Conservation (phyloP, 1,140 invertebrate genomes). For the Calliphora vicina region DNA sequence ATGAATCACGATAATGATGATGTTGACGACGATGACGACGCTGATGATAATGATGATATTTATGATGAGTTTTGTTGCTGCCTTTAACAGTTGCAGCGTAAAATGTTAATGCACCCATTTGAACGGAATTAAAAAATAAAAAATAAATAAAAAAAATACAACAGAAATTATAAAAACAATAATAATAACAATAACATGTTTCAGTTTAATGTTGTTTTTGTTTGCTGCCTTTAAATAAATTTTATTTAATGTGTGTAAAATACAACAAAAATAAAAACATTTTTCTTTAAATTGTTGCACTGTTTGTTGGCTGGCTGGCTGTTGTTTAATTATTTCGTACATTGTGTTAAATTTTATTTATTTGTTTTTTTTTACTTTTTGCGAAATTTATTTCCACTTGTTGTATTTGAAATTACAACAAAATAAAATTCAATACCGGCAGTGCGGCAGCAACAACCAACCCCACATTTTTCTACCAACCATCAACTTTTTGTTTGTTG, state of each 20-base stretch:
- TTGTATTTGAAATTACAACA: constrained; percentile 18
- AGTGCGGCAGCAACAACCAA: not conserved
- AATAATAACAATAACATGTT: not conserved
- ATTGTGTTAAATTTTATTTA: not conserved
- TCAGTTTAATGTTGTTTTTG: not conserved
- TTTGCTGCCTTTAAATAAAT: not conserved
- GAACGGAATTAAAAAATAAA: not conserved
- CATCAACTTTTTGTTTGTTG: not conserved
- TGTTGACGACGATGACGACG: not conserved
- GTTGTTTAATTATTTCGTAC: not conserved
- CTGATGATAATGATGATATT: not conserved
- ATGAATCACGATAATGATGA: not conserved
- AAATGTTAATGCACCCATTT: constrained; percentile 22
- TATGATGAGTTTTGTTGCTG: not conserved
- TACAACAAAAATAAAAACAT: not conserved
- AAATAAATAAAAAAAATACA: not conserved
- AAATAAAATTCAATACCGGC: not conserved
- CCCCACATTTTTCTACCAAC: not conserved
- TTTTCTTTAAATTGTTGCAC: no score
- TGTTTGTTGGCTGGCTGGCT: not conserved
- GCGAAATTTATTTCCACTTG: constrained; percentile 2
- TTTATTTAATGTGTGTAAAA: not conserved
- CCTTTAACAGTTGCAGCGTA: constrained; percentile 21
- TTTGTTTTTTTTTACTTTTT: not conserved
- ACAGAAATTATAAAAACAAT: not conserved